Base-by-base conservation (phyloP, 2,888 invertebrate species). In the Sceliomorpha sp. region DNA sequence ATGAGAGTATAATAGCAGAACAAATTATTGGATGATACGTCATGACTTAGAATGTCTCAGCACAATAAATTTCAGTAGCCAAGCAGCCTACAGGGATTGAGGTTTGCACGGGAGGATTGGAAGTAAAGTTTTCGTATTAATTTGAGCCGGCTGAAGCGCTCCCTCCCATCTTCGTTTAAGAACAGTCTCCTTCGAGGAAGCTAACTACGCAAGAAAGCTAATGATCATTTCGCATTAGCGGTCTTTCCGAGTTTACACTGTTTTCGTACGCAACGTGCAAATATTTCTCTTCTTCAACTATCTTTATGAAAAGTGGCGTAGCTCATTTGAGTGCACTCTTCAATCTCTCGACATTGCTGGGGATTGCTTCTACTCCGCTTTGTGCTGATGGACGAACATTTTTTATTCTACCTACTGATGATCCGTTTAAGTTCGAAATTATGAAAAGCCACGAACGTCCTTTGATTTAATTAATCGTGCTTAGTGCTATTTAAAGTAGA, bases 51-150 rank as follows among this genome's bases (percentile, higher is more conserved):
- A 68, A 59, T 72, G 64, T 56, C 39, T 39, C 29, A 64, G 47
- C 26, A 10, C 37, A 60, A 72, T 68, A 68, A 72, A 72, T 72
- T 68, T 55, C 56, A 20, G 45, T 31, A 55, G 55, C 44, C 44
- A 15, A 47, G 60, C 47, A 72, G 64, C 60, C 68, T 63, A 59
- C 58, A 62, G 60, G 64, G 60, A 72, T 68, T 55, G 68, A 63
- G 48, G 59, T 56, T 72, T 68, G 51, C 40, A 50, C 36, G 47
- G 42, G 51, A 68, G 53, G 59, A 68, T 64, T 44, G 56, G 32
- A 51, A 68, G 63, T 56, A 72, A 72, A 72, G 68, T 68, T 72
- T 72, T 69, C 68, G 68, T 68, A 72, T 72, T 72, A 68, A 72
- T 72, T 72, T 72, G 68, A 64, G 60, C 40, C 68, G 34, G 50